Conservation (phyloP, 2,113 vertebrate genomes). For the Trachemys scripta region DNA sequence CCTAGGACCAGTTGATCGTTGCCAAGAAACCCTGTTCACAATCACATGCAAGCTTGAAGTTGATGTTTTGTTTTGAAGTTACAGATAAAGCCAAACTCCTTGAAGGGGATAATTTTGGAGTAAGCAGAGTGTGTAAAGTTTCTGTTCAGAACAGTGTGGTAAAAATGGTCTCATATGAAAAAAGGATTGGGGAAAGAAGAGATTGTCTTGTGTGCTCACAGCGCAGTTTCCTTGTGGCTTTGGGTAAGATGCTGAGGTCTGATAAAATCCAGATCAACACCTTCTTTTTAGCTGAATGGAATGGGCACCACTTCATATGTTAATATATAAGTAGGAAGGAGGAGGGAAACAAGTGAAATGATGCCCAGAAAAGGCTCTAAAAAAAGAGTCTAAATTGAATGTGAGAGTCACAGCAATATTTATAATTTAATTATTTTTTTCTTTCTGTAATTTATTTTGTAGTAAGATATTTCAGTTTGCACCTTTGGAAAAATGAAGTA, state of each 20-base stretch:
- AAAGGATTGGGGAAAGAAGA: not conserved
- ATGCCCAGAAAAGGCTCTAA: not conserved
- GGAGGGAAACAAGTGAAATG: not conserved
- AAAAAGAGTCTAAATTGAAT: not conserved
- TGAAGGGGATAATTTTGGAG: not conserved
- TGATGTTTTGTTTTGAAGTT: no score
- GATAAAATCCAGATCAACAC: constrained; percentile 21
- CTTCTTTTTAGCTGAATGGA: not conserved
- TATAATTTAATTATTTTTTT: not conserved
- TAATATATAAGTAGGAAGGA: not conserved
- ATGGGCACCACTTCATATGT: not conserved
- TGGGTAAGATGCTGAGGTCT: not conserved
- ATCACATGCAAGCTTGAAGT: no score
- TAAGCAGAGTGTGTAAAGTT: not conserved
- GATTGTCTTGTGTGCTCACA: not conserved
- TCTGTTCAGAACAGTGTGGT: not conserved
- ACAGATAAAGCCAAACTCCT: no score
- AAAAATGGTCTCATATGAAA: not conserved
- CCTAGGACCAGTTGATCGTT: not conserved
- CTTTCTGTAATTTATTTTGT: no score
- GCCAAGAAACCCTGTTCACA: not conserved
- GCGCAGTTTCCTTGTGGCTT: not conserved
- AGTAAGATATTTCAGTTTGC: not conserved
- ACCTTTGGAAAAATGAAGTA: not conserved
- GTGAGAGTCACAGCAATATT: not conserved